Percentiles rank a stretch among this genome's conserved stretches.
Evolutionary conservation across 2,888 invertebrate genomes (phyloP).

Genomic region (Portevinia maculata): DNA sequence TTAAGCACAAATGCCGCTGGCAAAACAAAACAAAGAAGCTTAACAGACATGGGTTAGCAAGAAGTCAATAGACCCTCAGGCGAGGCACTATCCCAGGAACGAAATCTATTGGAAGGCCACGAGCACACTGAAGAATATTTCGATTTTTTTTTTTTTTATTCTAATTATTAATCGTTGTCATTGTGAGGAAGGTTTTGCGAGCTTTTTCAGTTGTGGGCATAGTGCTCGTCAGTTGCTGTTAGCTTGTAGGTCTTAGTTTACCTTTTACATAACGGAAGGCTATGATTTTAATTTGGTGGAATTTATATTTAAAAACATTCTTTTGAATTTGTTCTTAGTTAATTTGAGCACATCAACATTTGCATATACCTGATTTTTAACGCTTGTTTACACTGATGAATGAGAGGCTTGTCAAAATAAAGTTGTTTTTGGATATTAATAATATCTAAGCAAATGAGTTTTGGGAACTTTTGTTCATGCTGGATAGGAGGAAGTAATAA

Average conservation of each 20-base stretch:
- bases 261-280: slow-evolving; percentile 4
- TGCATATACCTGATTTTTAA: slow-evolving; percentile 6
- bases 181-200: slow-evolving; percentile 12
- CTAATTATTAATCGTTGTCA: slow-evolving; percentile 10
- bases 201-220: not conserved
- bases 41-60: slow-evolving; percentile 33
- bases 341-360: slow-evolving; percentile 10
- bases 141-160: not conserved
- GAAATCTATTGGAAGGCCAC: slow-evolving; percentile 46
- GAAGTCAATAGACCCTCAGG: slow-evolving; percentile 63
- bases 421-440: no score
- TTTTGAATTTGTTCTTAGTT: slow-evolving; percentile 28
- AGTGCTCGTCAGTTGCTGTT: slow-evolving; percentile 16
- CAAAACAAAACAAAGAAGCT: slow-evolving; percentile 4
- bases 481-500: no score
- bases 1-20: slow-evolving; percentile 50
- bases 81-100: slow-evolving; percentile 16
- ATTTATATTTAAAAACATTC: not conserved
- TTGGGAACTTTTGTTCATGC: no score
- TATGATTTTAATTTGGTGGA: slow-evolving; percentile 14
- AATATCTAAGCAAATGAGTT: no score
- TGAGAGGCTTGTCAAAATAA: no score
- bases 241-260: not conserved
- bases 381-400: no score
- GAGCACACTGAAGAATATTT: slow-evolving; percentile 36